phyloP scores from a whole-genome alignment of 2,797 vertebrate species.

The Cuniculus paca region DNA sequence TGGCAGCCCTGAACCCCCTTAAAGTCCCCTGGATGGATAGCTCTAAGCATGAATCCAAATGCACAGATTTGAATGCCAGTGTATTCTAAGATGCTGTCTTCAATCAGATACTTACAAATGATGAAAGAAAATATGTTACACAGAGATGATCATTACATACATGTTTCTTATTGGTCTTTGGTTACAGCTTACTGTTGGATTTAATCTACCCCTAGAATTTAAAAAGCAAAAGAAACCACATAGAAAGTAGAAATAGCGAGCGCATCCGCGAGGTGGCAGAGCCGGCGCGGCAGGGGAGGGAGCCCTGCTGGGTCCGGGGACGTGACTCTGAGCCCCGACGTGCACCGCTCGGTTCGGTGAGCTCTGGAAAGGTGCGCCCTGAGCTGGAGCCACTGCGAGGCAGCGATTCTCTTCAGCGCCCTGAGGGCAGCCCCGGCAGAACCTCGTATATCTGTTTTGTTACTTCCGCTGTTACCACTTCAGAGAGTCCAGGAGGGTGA shows the following conservation, averaged over 20 bases:
- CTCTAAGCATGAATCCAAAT: constrained; percentile 95
- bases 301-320: too few relatives aligned
- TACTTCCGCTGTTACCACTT: too few relatives aligned
- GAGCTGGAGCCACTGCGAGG: too few relatives aligned
- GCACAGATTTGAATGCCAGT: constrained; percentile 92
- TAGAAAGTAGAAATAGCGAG: constrained; percentile 94
- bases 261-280: too few relatives aligned
- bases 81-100: constrained; percentile 95
- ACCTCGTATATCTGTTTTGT: too few relatives aligned
- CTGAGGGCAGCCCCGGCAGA: too few relatives aligned
- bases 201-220: constrained; percentile 94
- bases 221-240: constrained; percentile 93
- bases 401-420: too few relatives aligned
- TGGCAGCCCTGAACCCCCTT: constrained; percentile 95
- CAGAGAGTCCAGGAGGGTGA: too few relatives aligned
- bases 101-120: constrained; percentile 94
- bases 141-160: constrained; percentile 96
- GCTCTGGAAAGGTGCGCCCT: too few relatives aligned
- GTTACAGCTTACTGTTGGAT: constrained; percentile 91
- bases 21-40: constrained; percentile 94
- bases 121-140: constrained; percentile 94
- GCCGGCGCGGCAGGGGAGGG: too few relatives aligned
- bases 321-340: too few relatives aligned
- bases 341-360: too few relatives aligned
- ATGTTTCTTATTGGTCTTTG: constrained; percentile 93